Conservation (phyloP, 2,113 vertebrate genomes). For the Leucosticte australis region DNA sequence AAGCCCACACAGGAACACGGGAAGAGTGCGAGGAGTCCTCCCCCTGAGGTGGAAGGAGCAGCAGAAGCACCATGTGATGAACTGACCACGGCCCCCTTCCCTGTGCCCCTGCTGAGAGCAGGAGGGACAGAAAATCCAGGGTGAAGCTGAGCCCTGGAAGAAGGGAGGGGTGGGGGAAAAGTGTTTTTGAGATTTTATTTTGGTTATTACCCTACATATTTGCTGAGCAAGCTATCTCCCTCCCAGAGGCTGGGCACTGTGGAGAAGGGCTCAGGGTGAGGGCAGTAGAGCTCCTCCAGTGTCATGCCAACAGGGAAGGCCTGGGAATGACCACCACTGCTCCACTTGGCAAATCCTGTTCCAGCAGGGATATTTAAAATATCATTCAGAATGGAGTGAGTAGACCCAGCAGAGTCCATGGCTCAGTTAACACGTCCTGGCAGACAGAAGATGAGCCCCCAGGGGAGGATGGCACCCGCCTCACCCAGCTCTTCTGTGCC, state of each 20-base stretch:
- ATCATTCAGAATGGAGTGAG: not conserved
- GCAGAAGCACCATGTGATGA: too few species aligned
- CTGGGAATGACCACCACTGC: not conserved
- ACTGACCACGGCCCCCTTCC: not conserved
- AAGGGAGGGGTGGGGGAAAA: not conserved
- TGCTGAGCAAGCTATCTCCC: not conserved
- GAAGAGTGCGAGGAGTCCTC: not conserved
- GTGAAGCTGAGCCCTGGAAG: not conserved
- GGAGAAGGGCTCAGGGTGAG: not conserved
- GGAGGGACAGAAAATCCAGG: not conserved
- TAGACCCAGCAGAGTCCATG: not conserved
- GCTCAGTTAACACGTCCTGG: not conserved
- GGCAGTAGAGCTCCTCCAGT: not conserved
- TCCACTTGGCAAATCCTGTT: not conserved
- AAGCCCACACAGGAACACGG: not conserved
- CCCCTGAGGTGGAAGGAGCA: not conserved
- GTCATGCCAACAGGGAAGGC: not conserved
- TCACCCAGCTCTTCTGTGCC: not conserved
- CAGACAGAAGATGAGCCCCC: not conserved
- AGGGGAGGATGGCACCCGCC: not conserved
- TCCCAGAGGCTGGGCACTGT: not conserved
- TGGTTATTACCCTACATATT: not conserved
- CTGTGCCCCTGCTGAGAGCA: not conserved
- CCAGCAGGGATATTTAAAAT: not conserved
- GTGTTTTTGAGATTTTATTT: not conserved